Base-by-base conservation (phyloP, 2,113 vertebrate genomes). In the Notarius lentiginosus region DNA sequence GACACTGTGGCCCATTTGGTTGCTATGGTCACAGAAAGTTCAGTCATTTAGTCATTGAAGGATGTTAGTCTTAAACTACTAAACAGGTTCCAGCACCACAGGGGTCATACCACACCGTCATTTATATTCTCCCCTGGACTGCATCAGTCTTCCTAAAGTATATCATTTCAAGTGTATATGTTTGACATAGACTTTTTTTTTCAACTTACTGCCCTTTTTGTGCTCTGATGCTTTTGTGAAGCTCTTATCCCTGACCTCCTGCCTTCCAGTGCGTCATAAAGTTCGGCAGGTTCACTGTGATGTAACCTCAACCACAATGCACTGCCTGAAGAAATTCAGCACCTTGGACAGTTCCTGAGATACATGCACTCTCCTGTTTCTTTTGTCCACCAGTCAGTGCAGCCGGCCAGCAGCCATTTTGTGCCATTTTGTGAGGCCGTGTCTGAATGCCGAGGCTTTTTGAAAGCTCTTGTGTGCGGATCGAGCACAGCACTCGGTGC, bases 401-500 rank as follows among this genome's bases (percentile, higher is more conserved):
- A 79, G 80, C 22, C 72, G 22, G 85, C 72, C 51, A 68, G 88
- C 86, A 83, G 89, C 90, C 92, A 92, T 92, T 93, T 93, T 93
- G 79, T 90, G 89, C 89, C 91, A 92, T 92, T 93, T 93, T 93
- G 79, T 90, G 60, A 76, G 83, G 87, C 77, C 47, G 75, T 60
- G 65, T 51, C 63, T 91, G 87, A 87, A 87, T 90, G 80, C 85
- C 60, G 61, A 89, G 90, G 87, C 88, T 88, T 87, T 88, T 30
- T 86, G 91, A 91, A 92, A 91, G 90, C 90, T 82, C 87, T 90
- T 4, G 47, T 91, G 90, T 91, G 89, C 85, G 88, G 91, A 84
- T 88, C 89, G 89, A 87, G 76, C 92, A 91, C 91, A 89, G 90
- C 90, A 93, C 93, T 91, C 90, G 88, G 91, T 4, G 63, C 88